Percentiles rank a stretch among this genome's conserved stretches.
These are phyloP conservation scores for Agrotis clavis DNA, from an alignment of 2,888 invertebrate genomes.

Conservation along the genomic window DNA sequence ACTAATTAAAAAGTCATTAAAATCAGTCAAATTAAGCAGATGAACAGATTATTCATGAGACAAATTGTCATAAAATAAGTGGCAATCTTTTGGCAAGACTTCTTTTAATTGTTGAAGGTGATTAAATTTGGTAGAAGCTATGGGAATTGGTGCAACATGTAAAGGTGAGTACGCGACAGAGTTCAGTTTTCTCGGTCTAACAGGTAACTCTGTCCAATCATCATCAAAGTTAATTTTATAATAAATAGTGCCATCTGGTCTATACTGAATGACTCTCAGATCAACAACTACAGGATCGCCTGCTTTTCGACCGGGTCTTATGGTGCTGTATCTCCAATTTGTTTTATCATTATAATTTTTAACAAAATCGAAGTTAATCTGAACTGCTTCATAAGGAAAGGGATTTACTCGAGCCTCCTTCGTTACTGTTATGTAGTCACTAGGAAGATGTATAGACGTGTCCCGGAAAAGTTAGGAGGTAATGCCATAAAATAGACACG, in stretches of 20 bases:
- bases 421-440: no score
- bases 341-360: no score
- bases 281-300: background rate
- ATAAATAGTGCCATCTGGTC: slow-evolving; percentile 15
- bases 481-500: no score
- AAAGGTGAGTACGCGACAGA: slow-evolving; percentile 5
- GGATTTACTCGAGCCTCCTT: no score
- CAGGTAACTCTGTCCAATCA: slow-evolving; percentile 15
- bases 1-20: background rate
- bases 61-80: background rate
- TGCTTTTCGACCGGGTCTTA: slow-evolving; percentile 8
- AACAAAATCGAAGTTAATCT: no score
- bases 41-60: background rate
- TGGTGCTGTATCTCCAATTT: no score
- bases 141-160: slow-evolving; percentile 4
- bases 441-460: no score
- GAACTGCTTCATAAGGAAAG: no score
- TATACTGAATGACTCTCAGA: no score
- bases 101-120: slow-evolving; percentile 11
- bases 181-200: slow-evolving; percentile 11
- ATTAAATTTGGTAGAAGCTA: slow-evolving; percentile 8
- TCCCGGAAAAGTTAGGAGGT: no score
- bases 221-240: slow-evolving; percentile 12
- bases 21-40: background rate
- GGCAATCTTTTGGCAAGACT: background rate